Conservation (phyloP, 53 echinoderm and acorn worm genomes). For the Temnopleurus reevesii region DNA sequence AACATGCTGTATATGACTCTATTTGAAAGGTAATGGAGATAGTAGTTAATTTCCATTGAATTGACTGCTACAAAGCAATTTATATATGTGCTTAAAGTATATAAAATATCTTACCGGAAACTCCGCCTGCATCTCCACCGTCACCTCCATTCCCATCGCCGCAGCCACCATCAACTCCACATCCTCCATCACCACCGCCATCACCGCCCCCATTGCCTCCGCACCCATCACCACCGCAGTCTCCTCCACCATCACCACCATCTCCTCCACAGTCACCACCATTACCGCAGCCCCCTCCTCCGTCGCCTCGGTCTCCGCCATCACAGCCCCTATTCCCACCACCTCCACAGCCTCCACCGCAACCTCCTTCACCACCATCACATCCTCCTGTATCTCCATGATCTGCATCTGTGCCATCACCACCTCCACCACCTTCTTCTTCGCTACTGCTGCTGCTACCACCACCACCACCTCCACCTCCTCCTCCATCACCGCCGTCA, state of each 20-base stretch:
- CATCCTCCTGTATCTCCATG: background rate
- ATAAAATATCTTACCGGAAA: slow-evolving; percentile 11
- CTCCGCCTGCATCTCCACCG: slow-evolving; percentile 5
- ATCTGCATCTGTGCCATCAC: background rate
- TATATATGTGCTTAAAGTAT: too few relatives aligned
- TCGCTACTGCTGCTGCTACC: background rate
- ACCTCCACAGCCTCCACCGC: background rate
- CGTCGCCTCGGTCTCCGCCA: background rate
- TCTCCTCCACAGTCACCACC: background rate
- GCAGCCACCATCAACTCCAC: background rate
- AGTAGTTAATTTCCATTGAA: too few relatives aligned
- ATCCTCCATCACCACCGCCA: slow-evolving; percentile 1
- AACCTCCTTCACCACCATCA: background rate
- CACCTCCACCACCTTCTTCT: background rate
- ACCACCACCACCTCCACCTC: background rate
- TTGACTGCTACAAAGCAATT: too few relatives aligned
- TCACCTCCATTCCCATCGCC: slow-evolving; percentile 20
- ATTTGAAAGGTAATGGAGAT: too few relatives aligned
- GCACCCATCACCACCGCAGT: background rate
- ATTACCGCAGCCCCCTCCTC: background rate
- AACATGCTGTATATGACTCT: too few relatives aligned
- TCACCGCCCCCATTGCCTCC: background rate
- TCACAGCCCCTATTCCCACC: background rate
- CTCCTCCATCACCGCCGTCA: slow-evolving; percentile 8
- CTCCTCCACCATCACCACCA: background rate